phyloP scores from a whole-genome alignment of 2,113 vertebrate species.

The Meles meles region DNA sequence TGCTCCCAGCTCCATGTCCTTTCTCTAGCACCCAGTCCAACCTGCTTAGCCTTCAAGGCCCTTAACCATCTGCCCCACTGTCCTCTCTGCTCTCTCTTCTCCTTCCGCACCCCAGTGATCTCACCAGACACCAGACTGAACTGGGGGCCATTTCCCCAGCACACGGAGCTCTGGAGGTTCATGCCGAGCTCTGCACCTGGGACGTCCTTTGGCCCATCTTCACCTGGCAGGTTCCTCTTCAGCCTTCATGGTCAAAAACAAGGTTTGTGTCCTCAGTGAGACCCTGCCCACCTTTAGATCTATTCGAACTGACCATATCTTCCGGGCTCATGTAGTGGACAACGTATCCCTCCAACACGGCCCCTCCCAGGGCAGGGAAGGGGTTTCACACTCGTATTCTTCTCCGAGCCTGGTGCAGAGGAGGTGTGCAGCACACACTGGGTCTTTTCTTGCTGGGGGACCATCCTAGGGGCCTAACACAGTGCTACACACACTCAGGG shows the following conservation, averaged over 20 bases:
- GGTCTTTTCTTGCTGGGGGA: background rate
- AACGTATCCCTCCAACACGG: background rate
- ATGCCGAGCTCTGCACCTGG: background rate
- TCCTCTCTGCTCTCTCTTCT: background rate
- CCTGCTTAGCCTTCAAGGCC: background rate
- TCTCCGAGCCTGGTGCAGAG: background rate
- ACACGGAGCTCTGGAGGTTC: background rate
- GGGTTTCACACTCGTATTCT: background rate
- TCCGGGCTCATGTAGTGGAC: background rate
- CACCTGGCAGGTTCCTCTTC: background rate
- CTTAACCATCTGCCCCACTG: background rate
- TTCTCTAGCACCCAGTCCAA: background rate
- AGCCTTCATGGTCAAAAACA: background rate
- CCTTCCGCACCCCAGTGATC: background rate
- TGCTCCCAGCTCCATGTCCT: fast-evolving
- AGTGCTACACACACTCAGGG: background rate
- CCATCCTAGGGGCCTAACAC: background rate
- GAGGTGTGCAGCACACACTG: background rate
- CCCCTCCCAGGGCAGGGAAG: background rate
- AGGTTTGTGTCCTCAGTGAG: background rate
- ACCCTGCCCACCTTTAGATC: background rate
- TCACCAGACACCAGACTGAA: background rate
- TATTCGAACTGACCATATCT: background rate
- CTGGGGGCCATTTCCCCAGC: background rate
- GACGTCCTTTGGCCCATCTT: background rate